These are phyloP conservation scores for Semaprochilodus insignis DNA, from an alignment of 2,797 vertebrate species.

Conservation along the genomic window DNA sequence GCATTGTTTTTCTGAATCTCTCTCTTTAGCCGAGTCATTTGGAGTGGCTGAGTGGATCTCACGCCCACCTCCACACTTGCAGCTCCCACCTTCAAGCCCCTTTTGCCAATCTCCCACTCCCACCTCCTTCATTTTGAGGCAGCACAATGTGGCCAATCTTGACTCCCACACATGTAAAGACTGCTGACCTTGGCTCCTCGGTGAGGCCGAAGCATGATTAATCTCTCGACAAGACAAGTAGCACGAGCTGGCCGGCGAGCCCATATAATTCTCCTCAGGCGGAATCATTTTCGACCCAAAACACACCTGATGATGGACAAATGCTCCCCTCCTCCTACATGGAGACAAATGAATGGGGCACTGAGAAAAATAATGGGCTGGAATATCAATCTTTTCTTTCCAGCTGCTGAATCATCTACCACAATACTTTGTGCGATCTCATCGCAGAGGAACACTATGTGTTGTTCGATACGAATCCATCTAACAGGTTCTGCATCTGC, in stretches of 20 bases:
- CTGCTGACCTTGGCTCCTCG: slow-evolving; percentile 77
- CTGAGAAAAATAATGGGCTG: slow-evolving; percentile 47
- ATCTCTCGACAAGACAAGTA: slow-evolving; percentile 78
- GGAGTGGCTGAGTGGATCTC: slow-evolving; percentile 60
- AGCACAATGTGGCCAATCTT: slow-evolving; percentile 64
- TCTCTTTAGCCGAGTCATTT: slow-evolving; percentile 63
- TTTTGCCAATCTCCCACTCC: slow-evolving; percentile 58
- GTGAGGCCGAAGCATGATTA: slow-evolving; percentile 75
- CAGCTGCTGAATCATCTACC: slow-evolving; percentile 66
- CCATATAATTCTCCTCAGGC: slow-evolving; percentile 72
- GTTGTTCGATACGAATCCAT: slow-evolving; percentile 66
- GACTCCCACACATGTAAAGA: slow-evolving; percentile 68
- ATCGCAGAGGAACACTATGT: slow-evolving; percentile 63
- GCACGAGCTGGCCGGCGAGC: slow-evolving; percentile 69
- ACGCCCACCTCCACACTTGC: slow-evolving; percentile 43
- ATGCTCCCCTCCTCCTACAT: slow-evolving; percentile 38
- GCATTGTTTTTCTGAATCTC: slow-evolving; percentile 59
- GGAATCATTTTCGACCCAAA: slow-evolving; percentile 67
- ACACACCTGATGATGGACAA: slow-evolving; percentile 71
- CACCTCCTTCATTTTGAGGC: slow-evolving; percentile 59
- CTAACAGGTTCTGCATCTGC: slow-evolving; percentile 67
- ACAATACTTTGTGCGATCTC: slow-evolving; percentile 62
- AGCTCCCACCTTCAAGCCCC: slow-evolving; percentile 66
- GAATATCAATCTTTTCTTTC: slow-evolving; percentile 42
- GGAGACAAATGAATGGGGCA: slow-evolving; percentile 46